Percentiles rank a stretch among this genome's conserved stretches.
Conservation (phyloP, 1,140 invertebrate genomes). For the Trialeurodes vaporariorum region DNA sequence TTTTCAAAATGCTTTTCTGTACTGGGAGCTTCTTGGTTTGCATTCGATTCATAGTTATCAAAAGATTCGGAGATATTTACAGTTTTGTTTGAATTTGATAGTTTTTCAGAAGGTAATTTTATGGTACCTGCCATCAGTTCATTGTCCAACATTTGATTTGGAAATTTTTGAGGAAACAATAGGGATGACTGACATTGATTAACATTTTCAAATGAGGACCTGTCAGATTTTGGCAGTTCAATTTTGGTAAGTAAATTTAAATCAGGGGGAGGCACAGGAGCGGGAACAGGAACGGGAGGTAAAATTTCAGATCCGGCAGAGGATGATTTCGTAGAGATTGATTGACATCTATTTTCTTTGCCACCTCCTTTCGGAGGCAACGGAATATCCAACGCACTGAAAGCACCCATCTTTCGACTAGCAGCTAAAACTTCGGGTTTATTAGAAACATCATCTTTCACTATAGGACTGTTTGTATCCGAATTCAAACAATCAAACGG, state of each 20-base stretch:
- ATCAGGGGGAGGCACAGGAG: not conserved
- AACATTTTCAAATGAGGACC: too few relatives aligned
- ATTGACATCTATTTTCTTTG: not conserved
- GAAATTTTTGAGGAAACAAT: not conserved
- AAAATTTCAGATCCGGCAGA: not conserved
- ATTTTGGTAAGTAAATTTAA: not conserved
- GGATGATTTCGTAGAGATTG: not conserved
- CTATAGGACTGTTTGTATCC: not conserved
- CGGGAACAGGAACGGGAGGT: not conserved
- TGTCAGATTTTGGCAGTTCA: too few relatives aligned
- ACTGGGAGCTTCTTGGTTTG: not conserved
- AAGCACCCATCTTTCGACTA: not conserved
- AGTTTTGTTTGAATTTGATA: too few relatives aligned
- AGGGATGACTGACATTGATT: too few relatives aligned
- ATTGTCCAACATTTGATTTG: too few relatives aligned
- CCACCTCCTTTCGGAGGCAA: not conserved
- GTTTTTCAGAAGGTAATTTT: too few relatives aligned
- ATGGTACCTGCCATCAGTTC: too few relatives aligned
- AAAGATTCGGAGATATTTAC: too few relatives aligned
- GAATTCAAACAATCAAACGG: not conserved
- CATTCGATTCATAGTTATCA: not conserved
- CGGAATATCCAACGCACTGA: not conserved
- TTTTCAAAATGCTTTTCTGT: too few relatives aligned
- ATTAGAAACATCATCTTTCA: not conserved
- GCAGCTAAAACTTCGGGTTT: not conserved